Conservation (phyloP, 37 sponge, comb jelly and placozoan genomes). For the Ephydatia muelleri region DNA sequence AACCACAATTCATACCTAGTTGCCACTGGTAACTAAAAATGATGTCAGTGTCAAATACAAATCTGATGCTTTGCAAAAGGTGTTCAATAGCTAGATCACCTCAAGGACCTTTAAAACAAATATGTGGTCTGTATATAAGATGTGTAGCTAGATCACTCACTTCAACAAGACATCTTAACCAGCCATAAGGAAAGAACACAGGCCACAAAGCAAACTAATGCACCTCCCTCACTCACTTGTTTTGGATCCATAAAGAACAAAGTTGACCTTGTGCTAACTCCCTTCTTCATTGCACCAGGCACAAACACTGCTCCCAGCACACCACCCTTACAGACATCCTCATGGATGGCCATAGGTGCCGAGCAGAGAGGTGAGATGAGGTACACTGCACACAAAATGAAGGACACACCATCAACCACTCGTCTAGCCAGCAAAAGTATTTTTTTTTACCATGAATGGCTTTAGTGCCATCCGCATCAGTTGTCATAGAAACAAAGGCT, state of each 20-base stretch:
- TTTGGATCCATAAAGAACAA: constrained; percentile 46
- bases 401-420: neutral
- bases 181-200: neutral
- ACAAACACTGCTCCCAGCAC: constrained; percentile 58
- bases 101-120: too few relatives aligned
- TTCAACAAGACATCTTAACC: neutral
- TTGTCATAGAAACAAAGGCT: constrained; percentile 22
- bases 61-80: too few relatives aligned
- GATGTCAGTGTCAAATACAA: too few relatives aligned
- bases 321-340: constrained; percentile 7
- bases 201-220: neutral
- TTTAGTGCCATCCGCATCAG: neutral
- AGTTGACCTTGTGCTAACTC: neutral
- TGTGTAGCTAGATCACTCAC: neutral
- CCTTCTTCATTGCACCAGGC: neutral
- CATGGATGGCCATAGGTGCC: constrained; percentile 46
- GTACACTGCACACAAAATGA: constrained; percentile 42
- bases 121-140: too few relatives aligned
- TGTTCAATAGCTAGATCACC: too few relatives aligned
- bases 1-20: too few relatives aligned
- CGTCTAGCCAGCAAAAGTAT: neutral
- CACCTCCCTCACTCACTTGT: constrained; percentile 30
- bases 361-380: constrained; percentile 44
- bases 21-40: too few relatives aligned
- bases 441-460: constrained; percentile 12